Base-by-base conservation (phyloP, 2,113 vertebrate species). In the Cinclus mexicanus region DNA sequence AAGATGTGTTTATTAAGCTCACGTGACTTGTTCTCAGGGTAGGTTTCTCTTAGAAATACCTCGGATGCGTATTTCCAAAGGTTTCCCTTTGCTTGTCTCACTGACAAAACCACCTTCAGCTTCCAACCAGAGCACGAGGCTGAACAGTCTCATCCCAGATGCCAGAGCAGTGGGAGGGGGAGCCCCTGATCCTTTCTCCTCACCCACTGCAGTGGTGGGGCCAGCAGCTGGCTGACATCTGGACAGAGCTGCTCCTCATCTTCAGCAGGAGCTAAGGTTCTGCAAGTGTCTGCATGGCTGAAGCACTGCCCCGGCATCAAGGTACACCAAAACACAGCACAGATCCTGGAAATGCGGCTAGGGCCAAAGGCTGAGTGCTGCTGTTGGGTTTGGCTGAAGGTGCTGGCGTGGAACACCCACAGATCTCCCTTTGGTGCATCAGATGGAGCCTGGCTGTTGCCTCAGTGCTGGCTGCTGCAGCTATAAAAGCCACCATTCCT, bases 1-100 rank as follows among this genome's bases (percentile, higher is more conserved):
- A 65, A 82, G 56, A 72, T n/a, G 39, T 81, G 64, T 92, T 93
- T 95, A 88, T 96, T 91, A 85, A 89, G 79, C 44, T 94, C 89
- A 47, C 0, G 0, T 93, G 92, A 71, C 56, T 53, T 50, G 24
- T 72, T 87, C 55, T 83, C 46, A 53, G 39, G 33, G 7, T 19
- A 44, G 11, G 37, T 46, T 83, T 94, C 63, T 42, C 44, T 53
- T 11, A 33, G 33, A 24, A 72, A 68, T 46, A 53, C 13, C n/a
- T 53, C 29, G 28, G 17, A 81, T n/a, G 9, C 3, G 2, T 28
- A 14, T 79, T 90, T 76, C 77, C 37, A 16, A 26, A 60, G 20
- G 26, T 47, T 86, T 35, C 25, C 29, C 42, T 61, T 89, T 14
- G 11, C 31, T 5, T 18, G 19, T 50, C 37, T 70, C 33, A 2